Percentiles rank a stretch among this genome's conserved stretches.
Conservation (phyloP, 2,113 vertebrate species). For the Platycercus adscitus region DNA sequence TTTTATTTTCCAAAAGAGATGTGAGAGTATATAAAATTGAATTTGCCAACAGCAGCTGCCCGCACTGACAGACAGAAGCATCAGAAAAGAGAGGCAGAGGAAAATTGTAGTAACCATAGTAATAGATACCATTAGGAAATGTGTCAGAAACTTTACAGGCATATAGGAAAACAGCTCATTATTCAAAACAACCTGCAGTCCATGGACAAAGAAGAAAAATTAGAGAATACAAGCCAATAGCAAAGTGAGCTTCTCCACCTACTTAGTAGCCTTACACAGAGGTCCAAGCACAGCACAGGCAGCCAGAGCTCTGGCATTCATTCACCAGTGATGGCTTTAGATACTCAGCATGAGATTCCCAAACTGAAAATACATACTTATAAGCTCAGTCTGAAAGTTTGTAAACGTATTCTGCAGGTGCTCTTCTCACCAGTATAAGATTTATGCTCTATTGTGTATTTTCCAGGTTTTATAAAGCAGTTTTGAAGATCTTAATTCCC, state of each 20-base stretch:
- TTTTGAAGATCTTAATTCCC: neutral
- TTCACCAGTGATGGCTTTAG: neutral
- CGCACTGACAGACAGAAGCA: neutral
- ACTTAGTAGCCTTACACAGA: neutral
- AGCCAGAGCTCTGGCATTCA: neutral
- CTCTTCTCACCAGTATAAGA: neutral
- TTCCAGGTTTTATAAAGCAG: neutral
- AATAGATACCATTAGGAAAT: neutral
- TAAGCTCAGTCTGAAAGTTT: neutral
- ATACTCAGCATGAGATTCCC: neutral
- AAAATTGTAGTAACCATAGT: neutral
- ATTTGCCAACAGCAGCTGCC: neutral
- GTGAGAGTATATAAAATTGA: neutral
- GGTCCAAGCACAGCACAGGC: neutral
- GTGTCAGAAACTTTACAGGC: neutral
- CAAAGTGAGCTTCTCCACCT: neutral
- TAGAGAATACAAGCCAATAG: neutral
- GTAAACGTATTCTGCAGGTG: neutral
- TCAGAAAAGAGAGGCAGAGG: neutral
- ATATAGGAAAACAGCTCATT: neutral
- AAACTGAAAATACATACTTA: neutral
- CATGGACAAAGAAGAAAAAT: neutral
- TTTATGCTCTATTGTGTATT: neutral
- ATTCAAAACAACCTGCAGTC: neutral
- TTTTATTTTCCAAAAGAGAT: neutral